Conservation (phyloP, 2,888 invertebrate genomes). For the Lasioglossum leucozonium region DNA sequence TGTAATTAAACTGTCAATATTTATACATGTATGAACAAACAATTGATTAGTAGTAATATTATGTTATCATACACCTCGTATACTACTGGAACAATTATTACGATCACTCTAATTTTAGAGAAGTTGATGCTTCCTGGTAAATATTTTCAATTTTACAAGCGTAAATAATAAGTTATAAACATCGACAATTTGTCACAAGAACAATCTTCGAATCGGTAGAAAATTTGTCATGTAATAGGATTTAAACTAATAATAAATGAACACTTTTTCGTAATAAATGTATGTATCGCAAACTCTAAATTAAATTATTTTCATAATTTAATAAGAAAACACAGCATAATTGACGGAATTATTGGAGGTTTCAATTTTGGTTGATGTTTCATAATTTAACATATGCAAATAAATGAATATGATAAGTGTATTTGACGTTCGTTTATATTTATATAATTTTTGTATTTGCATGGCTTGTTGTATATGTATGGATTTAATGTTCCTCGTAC, state of each 20-base stretch:
- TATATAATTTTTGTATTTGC: background rate
- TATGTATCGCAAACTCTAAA: no score
- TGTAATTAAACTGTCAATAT: background rate
- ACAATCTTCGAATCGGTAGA: no score
- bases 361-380: background rate
- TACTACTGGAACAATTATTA: background rate
- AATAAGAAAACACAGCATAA: background rate
- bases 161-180: background rate
- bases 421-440: background rate
- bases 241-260: background rate
- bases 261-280: background rate
- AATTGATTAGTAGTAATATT: background rate
- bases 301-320: background rate
- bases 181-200: no score
- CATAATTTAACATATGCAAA: background rate
- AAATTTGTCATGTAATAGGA: no score
- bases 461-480: background rate
- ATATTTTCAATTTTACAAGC: background rate
- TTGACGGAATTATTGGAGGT: background rate
- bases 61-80: background rate
- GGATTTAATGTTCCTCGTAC: background rate
- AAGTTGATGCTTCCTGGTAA: background rate
- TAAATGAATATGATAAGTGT: background rate
- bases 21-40: background rate
- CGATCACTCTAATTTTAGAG: background rate